Conservation (phyloP, 92 coral and sea anemone species). For the Siderastrea radians region DNA sequence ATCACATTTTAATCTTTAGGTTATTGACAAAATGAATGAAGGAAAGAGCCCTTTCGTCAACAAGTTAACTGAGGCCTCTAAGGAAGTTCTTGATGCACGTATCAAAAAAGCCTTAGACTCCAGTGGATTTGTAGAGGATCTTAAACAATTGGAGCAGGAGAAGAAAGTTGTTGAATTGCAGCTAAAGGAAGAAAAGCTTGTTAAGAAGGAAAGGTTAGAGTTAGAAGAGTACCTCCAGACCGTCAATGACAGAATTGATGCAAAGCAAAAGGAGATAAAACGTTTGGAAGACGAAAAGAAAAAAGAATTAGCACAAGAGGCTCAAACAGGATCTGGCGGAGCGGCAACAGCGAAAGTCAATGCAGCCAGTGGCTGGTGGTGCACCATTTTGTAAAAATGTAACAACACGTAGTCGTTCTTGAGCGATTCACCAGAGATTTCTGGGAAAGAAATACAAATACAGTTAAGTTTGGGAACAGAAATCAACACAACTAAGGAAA, state of each 20-base stretch:
- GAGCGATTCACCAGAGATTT: no score
- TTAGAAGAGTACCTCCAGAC: background rate
- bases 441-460: no score
- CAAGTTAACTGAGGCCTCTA: background rate
- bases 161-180: background rate
- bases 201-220: background rate
- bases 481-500: no score
- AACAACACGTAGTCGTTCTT: no score
- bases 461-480: no score
- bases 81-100: background rate
- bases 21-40: background rate
- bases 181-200: background rate
- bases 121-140: background rate
- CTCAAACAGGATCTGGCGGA: background rate
- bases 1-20: background rate
- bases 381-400: no score
- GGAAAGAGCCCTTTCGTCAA: background rate
- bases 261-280: background rate
- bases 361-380: no score
- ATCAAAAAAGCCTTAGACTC: conserved; percentile 3
- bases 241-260: background rate
- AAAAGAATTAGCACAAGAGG: background rate
- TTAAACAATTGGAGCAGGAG: background rate
- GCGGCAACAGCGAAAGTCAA: background rate
- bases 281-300: background rate